Evolutionary conservation across 2,888 invertebrate genomes (phyloP).

Genomic region (Limenitis camilla): DNA sequence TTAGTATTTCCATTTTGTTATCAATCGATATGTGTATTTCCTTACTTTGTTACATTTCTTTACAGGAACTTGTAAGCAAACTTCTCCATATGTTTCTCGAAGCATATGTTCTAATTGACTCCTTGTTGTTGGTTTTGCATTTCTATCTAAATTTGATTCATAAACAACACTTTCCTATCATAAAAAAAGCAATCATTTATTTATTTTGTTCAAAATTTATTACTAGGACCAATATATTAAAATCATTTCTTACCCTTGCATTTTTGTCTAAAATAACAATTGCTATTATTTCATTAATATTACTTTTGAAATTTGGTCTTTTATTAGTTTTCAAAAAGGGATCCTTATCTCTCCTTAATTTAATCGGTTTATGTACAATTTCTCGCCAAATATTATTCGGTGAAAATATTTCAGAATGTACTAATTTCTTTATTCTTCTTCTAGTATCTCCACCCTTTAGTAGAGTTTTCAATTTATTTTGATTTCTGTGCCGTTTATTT

Average conservation of each 20-base stretch:
- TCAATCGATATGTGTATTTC: not conserved
- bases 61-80: slow-evolving; percentile 45
- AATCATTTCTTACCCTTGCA: slow-evolving; percentile 4
- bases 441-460: slow-evolving; percentile 1
- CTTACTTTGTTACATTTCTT: slow-evolving; percentile 42
- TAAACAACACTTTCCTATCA: not conserved
- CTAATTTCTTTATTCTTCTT: slow-evolving; percentile 27
- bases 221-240: too few species aligned
- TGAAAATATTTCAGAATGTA: slow-evolving; percentile 30
- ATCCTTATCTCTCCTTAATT: slow-evolving; percentile 21
- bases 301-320: not conserved
- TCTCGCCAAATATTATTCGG: slow-evolving; percentile 34
- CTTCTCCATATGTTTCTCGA: slow-evolving; percentile 45
- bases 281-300: not conserved
- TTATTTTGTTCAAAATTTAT: not conserved
- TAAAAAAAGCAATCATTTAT: not conserved
- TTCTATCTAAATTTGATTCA: not conserved
- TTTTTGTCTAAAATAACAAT: slow-evolving; percentile 4
- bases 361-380: slow-evolving; percentile 30
- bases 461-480: not conserved
- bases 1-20: not conserved
- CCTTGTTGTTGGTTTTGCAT: not conserved
- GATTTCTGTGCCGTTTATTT: not conserved
- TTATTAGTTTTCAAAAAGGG: not conserved
- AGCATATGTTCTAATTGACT: slow-evolving; percentile 24